A percentile compares a stretch with the other conserved stretches of the same genome.
Evolutionary conservation across 2,888 invertebrate genomes (phyloP).

Genomic region (Hecatera dysodea): DNA sequence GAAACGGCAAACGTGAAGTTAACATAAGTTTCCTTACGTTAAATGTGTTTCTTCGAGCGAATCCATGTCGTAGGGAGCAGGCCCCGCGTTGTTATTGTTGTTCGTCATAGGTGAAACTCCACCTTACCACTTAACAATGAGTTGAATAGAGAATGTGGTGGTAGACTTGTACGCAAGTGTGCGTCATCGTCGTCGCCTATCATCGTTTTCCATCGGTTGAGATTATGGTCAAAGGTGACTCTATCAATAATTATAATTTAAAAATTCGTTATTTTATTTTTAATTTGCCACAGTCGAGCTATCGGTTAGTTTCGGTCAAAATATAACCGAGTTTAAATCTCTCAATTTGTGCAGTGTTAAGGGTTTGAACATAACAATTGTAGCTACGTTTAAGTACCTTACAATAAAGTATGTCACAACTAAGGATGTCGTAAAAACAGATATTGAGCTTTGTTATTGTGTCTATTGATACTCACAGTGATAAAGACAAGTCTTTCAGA

Average conservation of each 20-base stretch:
- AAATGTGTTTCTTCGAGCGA: conserved; percentile 94
- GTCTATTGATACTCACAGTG: neutral
- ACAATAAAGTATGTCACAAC: neutral
- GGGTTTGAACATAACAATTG: neutral
- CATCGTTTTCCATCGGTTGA: too few species aligned
- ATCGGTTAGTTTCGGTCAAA: neutral
- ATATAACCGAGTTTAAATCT: neutral
- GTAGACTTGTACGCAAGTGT: conserved; percentile 2
- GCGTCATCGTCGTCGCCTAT: too few species aligned
- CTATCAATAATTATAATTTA: too few species aligned
- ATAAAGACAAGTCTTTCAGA: neutral
- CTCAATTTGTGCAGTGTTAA: neutral
- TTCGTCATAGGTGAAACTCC: conserved; percentile 78
- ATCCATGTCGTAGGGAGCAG: conserved; percentile 93
- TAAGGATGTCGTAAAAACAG: neutral
- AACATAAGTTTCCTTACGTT: conserved; percentile 89
- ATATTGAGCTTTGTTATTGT: neutral
- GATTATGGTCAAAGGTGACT: too few species aligned
- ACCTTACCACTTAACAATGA: conserved; percentile 57
- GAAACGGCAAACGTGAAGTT: conserved; percentile 47
- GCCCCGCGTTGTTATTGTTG: conserved; percentile 90
- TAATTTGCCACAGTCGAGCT: neutral
- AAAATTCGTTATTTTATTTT: conserved; percentile 28
- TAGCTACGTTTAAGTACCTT: neutral
- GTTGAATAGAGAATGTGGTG: conserved; percentile 43